Percentiles rank a stretch among this genome's conserved stretches.
phyloP scores from a whole-genome alignment of 2,888 invertebrate species.

The Trissoscelio sp. region DNA sequence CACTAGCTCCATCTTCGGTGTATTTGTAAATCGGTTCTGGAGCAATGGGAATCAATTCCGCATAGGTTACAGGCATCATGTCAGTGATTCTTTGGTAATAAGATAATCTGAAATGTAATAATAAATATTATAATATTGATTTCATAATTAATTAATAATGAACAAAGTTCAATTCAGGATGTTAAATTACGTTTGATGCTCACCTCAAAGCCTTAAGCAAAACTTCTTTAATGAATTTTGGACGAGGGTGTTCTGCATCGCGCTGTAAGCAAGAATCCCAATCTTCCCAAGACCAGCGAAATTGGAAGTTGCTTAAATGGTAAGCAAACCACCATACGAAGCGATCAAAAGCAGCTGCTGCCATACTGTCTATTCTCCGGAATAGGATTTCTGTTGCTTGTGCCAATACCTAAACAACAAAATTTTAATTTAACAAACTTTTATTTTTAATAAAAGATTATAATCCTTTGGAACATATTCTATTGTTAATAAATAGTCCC shows the following conservation, averaged over 20 bases:
- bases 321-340: conserved; percentile 99
- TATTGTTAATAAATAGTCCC: no score
- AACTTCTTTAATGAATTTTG: conserved; percentile 97
- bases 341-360: conserved; percentile 97
- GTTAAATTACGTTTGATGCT: not conserved
- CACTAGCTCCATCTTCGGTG: conserved; percentile 94
- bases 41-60: conserved; percentile 91
- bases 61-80: conserved; percentile 95
- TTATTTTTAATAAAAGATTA: not conserved
- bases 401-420: conserved; percentile 89
- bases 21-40: conserved; percentile 96
- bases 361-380: conserved; percentile 98
- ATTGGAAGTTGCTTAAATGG: conserved; percentile 99
- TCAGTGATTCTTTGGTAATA: conserved; percentile 97
- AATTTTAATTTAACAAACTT: conserved; percentile 3
- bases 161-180: not conserved
- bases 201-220: conserved; percentile 94
- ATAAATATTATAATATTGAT: not conserved
- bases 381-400: conserved; percentile 99
- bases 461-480: no score
- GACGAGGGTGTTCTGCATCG: conserved; percentile 95
- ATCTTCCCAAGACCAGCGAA: conserved; percentile 99
- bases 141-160: not conserved
- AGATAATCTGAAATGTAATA: conserved; percentile 88
- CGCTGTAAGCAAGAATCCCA: conserved; percentile 95